Evolutionary conservation across 1,140 invertebrate genomes (phyloP), one percentile per base, ranked within the genome.

Genomic region (Drosophila yakuba): DNA sequence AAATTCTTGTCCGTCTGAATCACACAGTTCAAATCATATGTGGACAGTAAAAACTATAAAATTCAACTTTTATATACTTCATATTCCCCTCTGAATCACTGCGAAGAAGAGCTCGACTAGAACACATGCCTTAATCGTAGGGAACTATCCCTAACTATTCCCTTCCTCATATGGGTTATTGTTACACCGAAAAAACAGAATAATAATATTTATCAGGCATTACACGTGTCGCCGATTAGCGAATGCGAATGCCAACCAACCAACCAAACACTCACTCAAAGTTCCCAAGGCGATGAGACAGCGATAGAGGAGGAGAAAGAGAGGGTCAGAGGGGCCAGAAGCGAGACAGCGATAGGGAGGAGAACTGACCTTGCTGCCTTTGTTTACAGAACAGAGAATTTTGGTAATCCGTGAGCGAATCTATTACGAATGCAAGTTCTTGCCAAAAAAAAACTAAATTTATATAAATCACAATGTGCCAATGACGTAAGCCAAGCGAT

Each of bases 191-290:
- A 41, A 43, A 67, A 36, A 32, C 55, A 35, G 17, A 69, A 47
- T 57, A 47, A 47, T 57, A 47, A 20, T 32, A 59, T 68, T 82
- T 83, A 74, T 83, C 75, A 75, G 71, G 38, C 58, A 57, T 78
- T 81, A 84, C 81, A 85, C 81, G 77, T 85, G 81, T 85, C 63
- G 62, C 59, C 81, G 81, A 85, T 84, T 84, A 77, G 20, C 20
- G 20, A 20, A 17, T 17, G 59, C 72, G 68, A 78, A 62, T 68
- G 64, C 58, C 47, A 66, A 28, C 45, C 38, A 32, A 10, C 39
- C 57, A 45, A 59, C 59, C 47, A 66, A 38, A 38, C 32, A 32
- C 17, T 48, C 57, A 45, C 36, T 57, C 61, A 41, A 51, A 57
- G 43, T 69, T 69, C 44, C 38, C 67, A 71, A 71, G 66, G 64